These are phyloP conservation scores for Trachemys scripta DNA, from an alignment of 2,113 vertebrate genomes.

Conservation along the genomic window DNA sequence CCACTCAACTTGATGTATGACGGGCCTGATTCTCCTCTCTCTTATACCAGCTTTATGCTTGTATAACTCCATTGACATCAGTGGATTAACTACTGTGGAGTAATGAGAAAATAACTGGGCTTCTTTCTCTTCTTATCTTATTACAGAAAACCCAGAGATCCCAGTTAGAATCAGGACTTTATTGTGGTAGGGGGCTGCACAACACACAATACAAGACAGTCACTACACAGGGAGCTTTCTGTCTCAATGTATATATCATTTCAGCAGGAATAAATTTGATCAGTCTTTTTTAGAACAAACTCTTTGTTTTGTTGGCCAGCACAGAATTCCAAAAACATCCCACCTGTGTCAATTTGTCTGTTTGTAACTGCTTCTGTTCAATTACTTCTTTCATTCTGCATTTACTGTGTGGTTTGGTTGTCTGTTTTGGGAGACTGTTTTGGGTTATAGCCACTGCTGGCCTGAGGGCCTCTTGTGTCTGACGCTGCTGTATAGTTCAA, in stretches of 20 bases:
- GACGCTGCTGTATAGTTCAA: background rate
- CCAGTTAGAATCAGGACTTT: background rate
- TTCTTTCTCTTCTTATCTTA: background rate
- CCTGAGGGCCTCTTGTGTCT: background rate
- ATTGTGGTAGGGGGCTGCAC: background rate
- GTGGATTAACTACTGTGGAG: background rate
- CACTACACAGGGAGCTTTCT: background rate
- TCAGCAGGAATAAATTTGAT: background rate
- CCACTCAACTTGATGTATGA: background rate
- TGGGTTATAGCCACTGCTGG: background rate
- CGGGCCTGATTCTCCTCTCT: background rate
- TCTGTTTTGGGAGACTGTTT: background rate
- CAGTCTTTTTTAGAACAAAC: background rate
- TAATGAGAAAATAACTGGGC: background rate
- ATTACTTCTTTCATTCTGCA: background rate
- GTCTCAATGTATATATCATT: background rate
- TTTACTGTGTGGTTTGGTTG: background rate
- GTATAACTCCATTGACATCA: background rate
- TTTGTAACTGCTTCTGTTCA: background rate
- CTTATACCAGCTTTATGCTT: background rate
- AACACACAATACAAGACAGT: background rate
- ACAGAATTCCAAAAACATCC: background rate
- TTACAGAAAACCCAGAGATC: background rate
- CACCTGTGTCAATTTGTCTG: background rate
- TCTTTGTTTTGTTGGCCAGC: background rate